These are phyloP conservation scores for Peromyscus californicus DNA, from an alignment of 2,113 vertebrate genomes.

Conservation along the genomic window DNA sequence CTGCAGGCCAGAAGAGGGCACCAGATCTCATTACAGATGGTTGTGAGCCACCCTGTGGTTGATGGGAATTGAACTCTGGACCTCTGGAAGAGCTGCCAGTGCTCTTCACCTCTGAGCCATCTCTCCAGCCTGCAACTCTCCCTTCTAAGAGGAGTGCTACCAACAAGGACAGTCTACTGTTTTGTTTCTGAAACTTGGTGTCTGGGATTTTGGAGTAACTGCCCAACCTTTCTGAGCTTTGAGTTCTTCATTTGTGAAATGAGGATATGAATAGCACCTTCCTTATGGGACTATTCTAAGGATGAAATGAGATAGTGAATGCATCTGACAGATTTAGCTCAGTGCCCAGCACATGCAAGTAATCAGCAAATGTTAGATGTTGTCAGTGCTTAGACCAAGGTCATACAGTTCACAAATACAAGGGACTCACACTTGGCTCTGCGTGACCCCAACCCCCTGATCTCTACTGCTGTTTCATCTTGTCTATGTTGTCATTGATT, in stretches of 20 bases:
- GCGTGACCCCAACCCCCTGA: neutral
- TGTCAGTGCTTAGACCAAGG: neutral
- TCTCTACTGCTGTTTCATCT: slow-evolving; percentile 4
- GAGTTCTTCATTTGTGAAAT: slow-evolving; percentile 57
- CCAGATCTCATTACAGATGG: no score
- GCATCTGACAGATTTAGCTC: slow-evolving; percentile 51
- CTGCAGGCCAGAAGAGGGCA: no score
- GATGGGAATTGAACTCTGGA: no score
- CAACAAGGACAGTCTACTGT: neutral
- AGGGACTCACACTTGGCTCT: neutral
- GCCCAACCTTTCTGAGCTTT: slow-evolving; percentile 47
- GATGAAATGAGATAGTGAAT: slow-evolving; percentile 63
- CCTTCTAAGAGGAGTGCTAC: neutral
- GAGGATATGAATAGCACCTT: slow-evolving; percentile 63
- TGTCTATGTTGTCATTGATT: neutral
- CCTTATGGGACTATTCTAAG: slow-evolving; percentile 61
- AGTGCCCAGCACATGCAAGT: neutral
- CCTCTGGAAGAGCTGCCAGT: no score
- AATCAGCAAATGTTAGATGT: slow-evolving; percentile 43
- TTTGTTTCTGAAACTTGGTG: neutral
- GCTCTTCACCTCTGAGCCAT: no score
- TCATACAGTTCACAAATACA: neutral
- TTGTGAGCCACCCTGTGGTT: no score
- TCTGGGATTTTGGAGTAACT: slow-evolving; percentile 25
- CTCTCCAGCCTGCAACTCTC: neutral